Percentiles rank a stretch among this genome's conserved stretches.
These are phyloP conservation scores for Brachionus sp. DNA, from an alignment of 1,140 invertebrate genomes.

Conservation along the genomic window DNA sequence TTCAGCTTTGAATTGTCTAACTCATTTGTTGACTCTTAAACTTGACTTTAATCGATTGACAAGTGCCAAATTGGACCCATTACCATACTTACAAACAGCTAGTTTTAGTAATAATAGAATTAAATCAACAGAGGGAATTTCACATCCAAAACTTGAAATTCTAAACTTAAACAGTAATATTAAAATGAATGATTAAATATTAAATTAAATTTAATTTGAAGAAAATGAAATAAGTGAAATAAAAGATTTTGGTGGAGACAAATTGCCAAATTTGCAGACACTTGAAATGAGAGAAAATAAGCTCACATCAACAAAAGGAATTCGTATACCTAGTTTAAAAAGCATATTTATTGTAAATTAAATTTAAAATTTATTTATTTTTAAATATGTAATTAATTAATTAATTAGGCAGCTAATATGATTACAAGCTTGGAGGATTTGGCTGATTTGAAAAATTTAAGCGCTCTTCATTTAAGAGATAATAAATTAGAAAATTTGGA, in stretches of 20 bases:
- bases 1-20: slow-evolving; percentile 53
- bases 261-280: slow-evolving; percentile 53
- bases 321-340: slow-evolving; percentile 55
- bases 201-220: background rate
- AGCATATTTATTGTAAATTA: slow-evolving; percentile 56
- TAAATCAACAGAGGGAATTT: slow-evolving; percentile 52
- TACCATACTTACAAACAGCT: slow-evolving; percentile 57
- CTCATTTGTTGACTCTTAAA: slow-evolving; percentile 58
- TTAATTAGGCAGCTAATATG: slow-evolving; percentile 53
- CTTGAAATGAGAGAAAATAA: slow-evolving; percentile 57
- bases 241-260: slow-evolving; percentile 49
- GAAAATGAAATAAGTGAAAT: slow-evolving; percentile 47
- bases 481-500: slow-evolving; percentile 57
- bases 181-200: background rate
- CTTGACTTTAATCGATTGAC: slow-evolving; percentile 56
- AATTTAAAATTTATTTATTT: background rate
- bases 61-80: slow-evolving; percentile 54
- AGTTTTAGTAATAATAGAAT: slow-evolving; percentile 58
- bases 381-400: background rate
- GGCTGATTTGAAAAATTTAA: slow-evolving; percentile 50
- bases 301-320: slow-evolving; percentile 55
- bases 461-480: slow-evolving; percentile 57
- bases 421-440: slow-evolving; percentile 56
- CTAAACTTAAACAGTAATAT: slow-evolving; percentile 56
- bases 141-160: slow-evolving; percentile 58